These are phyloP conservation scores for Anas platyrhynchos DNA, from an alignment of 2,113 vertebrate species.

Conservation along the genomic window DNA sequence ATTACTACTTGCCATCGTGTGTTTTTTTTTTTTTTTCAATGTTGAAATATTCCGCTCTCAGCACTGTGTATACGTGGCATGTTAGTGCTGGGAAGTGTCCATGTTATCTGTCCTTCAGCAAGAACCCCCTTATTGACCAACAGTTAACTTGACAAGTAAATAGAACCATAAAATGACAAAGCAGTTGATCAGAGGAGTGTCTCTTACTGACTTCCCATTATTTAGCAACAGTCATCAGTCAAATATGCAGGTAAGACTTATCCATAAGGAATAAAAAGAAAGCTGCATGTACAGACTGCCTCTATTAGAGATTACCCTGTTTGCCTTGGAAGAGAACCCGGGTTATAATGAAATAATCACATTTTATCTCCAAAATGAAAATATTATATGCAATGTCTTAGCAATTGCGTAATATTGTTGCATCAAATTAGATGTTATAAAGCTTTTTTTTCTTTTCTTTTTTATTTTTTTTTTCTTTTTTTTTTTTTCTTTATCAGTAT, in stretches of 20 bases:
- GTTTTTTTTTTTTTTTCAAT: not conserved
- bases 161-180: not conserved
- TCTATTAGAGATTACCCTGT: not conserved
- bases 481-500: not conserved
- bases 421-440: not conserved
- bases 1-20: not conserved
- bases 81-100: not conserved
- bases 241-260: not conserved
- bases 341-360: not conserved
- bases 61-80: not conserved
- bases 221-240: not conserved
- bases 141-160: slow-evolving; percentile 2
- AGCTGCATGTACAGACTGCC: not conserved
- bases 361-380: not conserved
- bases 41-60: not conserved
- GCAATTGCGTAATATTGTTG: not conserved
- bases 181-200: not conserved
- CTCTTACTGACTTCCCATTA: not conserved
- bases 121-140: not conserved
- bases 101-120: not conserved
- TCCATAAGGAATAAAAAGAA: not conserved
- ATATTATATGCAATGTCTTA: not conserved
- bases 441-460: not conserved
- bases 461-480: not conserved
- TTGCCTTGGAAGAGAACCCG: not conserved